Conservation (phyloP, 2,888 invertebrate species). For the Meloe dianella region DNA sequence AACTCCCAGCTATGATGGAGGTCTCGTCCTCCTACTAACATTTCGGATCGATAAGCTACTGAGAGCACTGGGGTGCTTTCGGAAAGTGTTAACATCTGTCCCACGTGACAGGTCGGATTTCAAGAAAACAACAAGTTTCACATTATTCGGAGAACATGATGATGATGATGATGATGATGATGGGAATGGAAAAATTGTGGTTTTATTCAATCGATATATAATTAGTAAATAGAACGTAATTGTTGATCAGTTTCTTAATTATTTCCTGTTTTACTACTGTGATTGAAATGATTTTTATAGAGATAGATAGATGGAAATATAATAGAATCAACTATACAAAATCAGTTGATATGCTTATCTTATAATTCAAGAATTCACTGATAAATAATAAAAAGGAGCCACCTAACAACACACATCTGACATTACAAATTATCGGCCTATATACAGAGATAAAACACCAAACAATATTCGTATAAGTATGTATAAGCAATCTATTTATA, state of each 20-base stretch:
- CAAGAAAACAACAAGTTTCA: conserved; percentile 2
- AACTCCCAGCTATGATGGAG: conserved; percentile 18
- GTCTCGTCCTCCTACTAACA: no score
- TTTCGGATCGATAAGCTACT: conserved; percentile 12
- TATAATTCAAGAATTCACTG: conserved; percentile 42
- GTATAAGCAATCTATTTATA: conserved; percentile 37
- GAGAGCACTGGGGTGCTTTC: conserved; percentile 5
- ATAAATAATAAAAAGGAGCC: conserved; percentile 51
- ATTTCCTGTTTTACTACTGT: no score
- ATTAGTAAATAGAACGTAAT: no score
- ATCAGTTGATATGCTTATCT: conserved; percentile 38
- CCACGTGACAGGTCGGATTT: conserved; percentile 12
- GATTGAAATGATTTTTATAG: no score
- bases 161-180: not conserved
- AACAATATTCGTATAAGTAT: conserved; percentile 43
- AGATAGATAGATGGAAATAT: no score
- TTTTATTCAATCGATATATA: no score
- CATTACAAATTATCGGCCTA: conserved; percentile 53
- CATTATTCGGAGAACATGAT: not conserved
- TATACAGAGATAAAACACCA: conserved; percentile 43
- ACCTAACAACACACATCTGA: conserved; percentile 53
- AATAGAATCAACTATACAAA: no score
- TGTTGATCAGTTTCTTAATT: no score
- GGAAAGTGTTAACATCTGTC: conserved; percentile 13
- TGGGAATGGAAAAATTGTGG: conserved; percentile 18